A percentile compares a stretch with the other conserved stretches of the same genome.
Conservation (phyloP, 2,888 invertebrate genomes). For the Callimorpha dominula region DNA sequence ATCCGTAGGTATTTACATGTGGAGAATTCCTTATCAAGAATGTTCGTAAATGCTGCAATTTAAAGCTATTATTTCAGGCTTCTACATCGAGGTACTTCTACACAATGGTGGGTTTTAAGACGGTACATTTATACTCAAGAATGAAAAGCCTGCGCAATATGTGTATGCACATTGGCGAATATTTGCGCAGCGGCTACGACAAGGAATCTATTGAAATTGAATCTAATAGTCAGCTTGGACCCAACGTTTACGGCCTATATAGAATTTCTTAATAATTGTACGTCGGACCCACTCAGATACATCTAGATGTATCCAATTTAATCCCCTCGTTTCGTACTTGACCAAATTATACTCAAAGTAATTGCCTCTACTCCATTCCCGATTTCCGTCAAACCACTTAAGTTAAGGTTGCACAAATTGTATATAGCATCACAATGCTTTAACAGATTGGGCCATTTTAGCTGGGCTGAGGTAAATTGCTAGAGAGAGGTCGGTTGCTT, state of each 20-base stretch:
- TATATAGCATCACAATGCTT: slow-evolving; percentile 66
- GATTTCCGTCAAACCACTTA: slow-evolving; percentile 53
- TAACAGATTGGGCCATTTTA: slow-evolving; percentile 72
- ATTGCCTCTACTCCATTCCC: slow-evolving; percentile 47
- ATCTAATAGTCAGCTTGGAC: slow-evolving; percentile 44
- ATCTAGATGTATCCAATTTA: slow-evolving; percentile 49
- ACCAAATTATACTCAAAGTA: slow-evolving; percentile 51
- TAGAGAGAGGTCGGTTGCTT: slow-evolving; percentile 70
- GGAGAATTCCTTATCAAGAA: slow-evolving; percentile 1
- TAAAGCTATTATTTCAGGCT: slow-evolving; percentile 13
- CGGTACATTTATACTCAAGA: slow-evolving; percentile 38
- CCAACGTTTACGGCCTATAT: slow-evolving; percentile 33
- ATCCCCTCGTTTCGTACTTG: slow-evolving; percentile 44
- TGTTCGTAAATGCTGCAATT: slow-evolving; percentile 12
- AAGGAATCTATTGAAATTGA: slow-evolving; percentile 52
- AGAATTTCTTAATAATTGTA: slow-evolving; percentile 50
- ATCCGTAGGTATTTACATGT: not conserved
- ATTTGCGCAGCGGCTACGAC: slow-evolving; percentile 39
- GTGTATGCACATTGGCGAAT: slow-evolving; percentile 48
- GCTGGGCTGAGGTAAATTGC: slow-evolving; percentile 72
- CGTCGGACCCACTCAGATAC: slow-evolving; percentile 33
- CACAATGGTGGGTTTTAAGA: slow-evolving; percentile 20
- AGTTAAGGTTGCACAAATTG: slow-evolving; percentile 61
- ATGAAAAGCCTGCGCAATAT: slow-evolving; percentile 43
- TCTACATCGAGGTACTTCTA: slow-evolving; percentile 9